Base-by-base conservation (phyloP, 53 echinoderm and acorn worm species). In the Holothuria leucospilota region DNA sequence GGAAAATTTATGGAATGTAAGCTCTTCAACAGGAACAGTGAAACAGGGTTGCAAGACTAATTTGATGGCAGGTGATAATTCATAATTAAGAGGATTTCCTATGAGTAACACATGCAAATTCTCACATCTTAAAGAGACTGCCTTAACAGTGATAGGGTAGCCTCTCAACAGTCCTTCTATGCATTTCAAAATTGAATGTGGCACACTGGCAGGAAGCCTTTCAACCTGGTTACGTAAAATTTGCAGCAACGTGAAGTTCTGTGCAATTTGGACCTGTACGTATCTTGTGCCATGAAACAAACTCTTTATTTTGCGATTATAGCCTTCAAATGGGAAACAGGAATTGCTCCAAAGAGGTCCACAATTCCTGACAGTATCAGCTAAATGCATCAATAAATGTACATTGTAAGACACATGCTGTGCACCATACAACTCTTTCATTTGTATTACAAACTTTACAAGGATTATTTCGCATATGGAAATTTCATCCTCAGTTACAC, bases 381-480 rank as follows among this genome's bases (percentile, higher is more conserved):
- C 69, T 41, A 85, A 73, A 30, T 85, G 86, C 28, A 85, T 39
- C 56, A 71, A 52, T 29, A 71, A 40, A 29, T 85, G 73, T 23
- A 71, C 58, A 85, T 85, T 85, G 61, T 71, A 85, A 30, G 86
- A 49, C 71, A 72, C 59, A 61, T 90, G 65, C 61, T 87, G 34
- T 27, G 28, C 53, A 27, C 90, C 85, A 80, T 90, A 90, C 64
- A 88, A 53, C 67, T 62, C 42, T 78, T 59, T 25, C 75, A 89
- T 71, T 27, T 15, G 24, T 28, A 74, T 49, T 34, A 89, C 89
- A 89, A 89, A 89, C 77, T 85, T 90, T 77, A 51, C 85, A 6
- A 90, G 69, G 64, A 85, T 64, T 20, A 90, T 68, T 40, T 86
- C 71, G 38, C 70, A 84, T 40, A 62, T 8, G 23, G 68, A 62